These are phyloP conservation scores for Grus americana DNA, from an alignment of 2,113 vertebrate species.

Conservation along the genomic window DNA sequence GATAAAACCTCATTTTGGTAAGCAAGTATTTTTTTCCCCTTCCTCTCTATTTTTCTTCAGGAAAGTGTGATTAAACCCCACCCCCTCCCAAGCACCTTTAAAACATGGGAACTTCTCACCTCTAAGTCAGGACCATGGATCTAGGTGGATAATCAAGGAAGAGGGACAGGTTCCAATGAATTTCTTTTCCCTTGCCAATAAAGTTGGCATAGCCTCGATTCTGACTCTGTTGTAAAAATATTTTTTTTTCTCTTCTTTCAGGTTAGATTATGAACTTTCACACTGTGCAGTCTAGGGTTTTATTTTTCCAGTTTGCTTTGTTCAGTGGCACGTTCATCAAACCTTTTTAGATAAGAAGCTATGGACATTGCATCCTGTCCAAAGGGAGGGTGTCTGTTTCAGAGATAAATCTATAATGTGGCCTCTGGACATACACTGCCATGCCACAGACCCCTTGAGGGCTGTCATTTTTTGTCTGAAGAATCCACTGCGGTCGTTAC, in stretches of 20 bases:
- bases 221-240: not conserved
- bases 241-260: not conserved
- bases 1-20: not conserved
- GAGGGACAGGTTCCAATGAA: not conserved
- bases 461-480: not conserved
- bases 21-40: not conserved
- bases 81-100: not conserved
- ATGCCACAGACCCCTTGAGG: rapidly evolving
- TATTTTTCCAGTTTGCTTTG: not conserved
- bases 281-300: not conserved
- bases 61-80: not conserved
- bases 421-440: not conserved
- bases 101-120: not conserved
- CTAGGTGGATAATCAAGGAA: not conserved
- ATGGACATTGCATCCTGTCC: not conserved
- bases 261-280: not conserved
- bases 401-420: not conserved
- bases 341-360: not conserved
- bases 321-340: not conserved
- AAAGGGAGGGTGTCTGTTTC: not conserved
- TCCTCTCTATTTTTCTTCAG: not conserved
- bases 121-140: not conserved
- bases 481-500: rapidly evolving
- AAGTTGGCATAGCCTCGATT: not conserved
- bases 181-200: not conserved